Evolutionary conservation across 2,888 invertebrate species (phyloP).

Genomic region (Creontiades dilutus): DNA sequence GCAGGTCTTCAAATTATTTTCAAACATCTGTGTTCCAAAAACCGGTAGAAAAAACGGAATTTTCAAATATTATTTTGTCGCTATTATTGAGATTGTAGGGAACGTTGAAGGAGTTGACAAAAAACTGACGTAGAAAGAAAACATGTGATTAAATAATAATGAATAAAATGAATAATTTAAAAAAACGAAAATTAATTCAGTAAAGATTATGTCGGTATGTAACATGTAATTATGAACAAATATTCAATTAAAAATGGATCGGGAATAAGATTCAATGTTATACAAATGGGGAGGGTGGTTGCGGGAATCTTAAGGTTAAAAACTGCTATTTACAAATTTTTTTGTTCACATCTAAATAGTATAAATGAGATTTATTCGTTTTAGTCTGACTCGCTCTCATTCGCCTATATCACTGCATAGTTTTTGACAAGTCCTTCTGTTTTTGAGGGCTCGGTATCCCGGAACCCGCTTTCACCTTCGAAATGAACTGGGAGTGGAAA

Average conservation of each 20-base stretch:
- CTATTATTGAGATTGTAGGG: no score
- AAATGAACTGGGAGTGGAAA: neutral
- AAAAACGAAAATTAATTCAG: neutral
- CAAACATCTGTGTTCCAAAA: no score
- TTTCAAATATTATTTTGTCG: no score
- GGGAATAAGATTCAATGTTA: slow-evolving; percentile 1
- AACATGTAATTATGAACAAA: no score
- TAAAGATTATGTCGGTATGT: no score
- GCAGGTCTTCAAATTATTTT: no score
- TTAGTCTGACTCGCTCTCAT: neutral
- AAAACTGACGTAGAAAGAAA: no score
- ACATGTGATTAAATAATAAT: no score
- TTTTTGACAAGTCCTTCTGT: slow-evolving; percentile 57
- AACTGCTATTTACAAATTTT: slow-evolving; percentile 46
- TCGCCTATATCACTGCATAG: slow-evolving; percentile 50
- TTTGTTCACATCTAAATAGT: slow-evolving; percentile 50
- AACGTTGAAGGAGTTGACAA: no score
- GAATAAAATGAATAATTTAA: neutral
- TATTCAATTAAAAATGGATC: neutral
- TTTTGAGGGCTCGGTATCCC: neutral
- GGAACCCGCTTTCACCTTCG: neutral
- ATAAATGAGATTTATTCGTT: slow-evolving; percentile 14
- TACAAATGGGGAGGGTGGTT: neutral
- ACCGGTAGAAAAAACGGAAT: no score
- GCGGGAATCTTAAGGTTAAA: slow-evolving; percentile 16